Conservation (phyloP, 2,797 vertebrate species). For the Alcedo atthis region DNA sequence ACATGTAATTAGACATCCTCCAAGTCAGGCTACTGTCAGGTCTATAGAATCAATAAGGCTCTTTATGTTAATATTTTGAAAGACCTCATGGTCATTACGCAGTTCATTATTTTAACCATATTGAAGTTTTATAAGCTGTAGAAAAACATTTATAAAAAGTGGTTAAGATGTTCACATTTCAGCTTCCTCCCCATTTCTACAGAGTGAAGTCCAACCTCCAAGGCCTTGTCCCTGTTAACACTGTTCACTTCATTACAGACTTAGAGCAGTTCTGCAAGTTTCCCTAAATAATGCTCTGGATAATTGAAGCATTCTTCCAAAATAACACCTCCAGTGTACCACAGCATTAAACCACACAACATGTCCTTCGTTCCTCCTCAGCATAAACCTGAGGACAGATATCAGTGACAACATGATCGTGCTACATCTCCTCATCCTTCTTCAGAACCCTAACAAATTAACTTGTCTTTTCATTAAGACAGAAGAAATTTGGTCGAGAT, state of each 20-base stretch:
- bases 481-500: neutral
- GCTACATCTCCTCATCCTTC: neutral
- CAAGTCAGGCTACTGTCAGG: neutral
- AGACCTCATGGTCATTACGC: neutral
- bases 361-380: neutral
- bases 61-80: neutral
- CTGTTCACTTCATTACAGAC: neutral
- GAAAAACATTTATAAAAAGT: neutral
- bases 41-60: neutral
- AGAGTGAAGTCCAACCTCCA: neutral
- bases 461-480: conserved; percentile 27
- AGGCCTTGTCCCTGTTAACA: neutral
- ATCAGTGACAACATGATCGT: neutral
- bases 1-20: neutral
- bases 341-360: neutral
- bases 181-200: neutral
- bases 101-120: neutral
- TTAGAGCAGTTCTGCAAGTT: neutral
- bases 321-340: neutral
- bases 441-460: conserved; percentile 27
- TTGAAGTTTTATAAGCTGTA: neutral
- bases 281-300: neutral
- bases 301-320: neutral
- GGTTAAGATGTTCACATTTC: neutral
- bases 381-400: neutral